Percentiles rank a stretch among this genome's conserved stretches.
phyloP scores from a whole-genome alignment of 2,113 vertebrate genomes.

The Phoxinus phoxinus region DNA sequence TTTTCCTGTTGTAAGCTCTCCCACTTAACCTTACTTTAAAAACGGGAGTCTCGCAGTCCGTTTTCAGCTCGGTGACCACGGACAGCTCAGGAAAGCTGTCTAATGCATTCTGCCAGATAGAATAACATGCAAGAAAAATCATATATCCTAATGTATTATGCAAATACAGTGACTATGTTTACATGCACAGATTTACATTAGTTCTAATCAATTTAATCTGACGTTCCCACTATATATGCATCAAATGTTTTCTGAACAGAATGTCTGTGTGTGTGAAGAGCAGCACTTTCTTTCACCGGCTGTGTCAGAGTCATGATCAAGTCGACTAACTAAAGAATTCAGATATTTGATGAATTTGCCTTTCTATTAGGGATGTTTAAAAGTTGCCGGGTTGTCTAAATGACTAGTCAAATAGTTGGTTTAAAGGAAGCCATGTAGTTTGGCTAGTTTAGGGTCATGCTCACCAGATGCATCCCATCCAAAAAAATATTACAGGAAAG shows the following conservation, averaged over 20 bases:
- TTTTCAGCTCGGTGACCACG: constrained; percentile 87
- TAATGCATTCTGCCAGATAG: constrained; percentile 82
- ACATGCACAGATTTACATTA: background rate
- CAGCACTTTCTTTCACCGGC: background rate
- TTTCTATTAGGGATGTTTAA: background rate
- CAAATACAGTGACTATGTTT: background rate
- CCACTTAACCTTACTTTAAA: constrained; percentile 96
- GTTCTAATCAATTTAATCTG: background rate
- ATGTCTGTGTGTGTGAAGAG: background rate
- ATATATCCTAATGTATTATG: background rate
- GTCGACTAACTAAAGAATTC: background rate
- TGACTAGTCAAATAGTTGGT: background rate
- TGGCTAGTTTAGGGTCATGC: no score
- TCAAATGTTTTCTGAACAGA: background rate
- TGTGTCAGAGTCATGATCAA: background rate
- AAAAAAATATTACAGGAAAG: no score
- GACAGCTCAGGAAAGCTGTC: constrained; percentile 96
- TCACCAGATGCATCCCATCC: no score
- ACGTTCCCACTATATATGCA: background rate
- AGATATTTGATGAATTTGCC: background rate
- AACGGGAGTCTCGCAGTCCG: constrained; percentile 82
- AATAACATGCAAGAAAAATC: background rate
- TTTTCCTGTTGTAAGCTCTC: constrained; percentile 94
- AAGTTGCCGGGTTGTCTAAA: background rate
- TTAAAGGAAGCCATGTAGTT: background rate